Conservation (phyloP, 2,113 vertebrate species). For the Petrocephalus microphthalmus region DNA sequence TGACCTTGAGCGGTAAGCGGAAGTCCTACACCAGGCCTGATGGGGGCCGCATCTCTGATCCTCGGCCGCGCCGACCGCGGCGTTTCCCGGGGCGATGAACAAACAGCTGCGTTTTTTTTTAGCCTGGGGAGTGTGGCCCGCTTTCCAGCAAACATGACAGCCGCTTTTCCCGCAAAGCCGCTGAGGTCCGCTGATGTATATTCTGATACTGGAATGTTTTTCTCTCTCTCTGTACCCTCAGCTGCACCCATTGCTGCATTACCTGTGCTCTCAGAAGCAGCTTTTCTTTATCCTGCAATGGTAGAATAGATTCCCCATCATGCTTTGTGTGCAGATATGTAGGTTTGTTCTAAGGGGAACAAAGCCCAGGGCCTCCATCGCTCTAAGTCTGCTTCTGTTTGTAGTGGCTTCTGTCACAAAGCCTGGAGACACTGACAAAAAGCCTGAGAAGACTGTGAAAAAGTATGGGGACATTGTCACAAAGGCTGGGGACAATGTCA, state of each 20-base stretch:
- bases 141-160: not conserved
- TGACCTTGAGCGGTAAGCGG: not conserved
- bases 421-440: not conserved
- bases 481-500: too few species aligned
- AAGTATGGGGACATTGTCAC: not conserved
- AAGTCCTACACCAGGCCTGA: not conserved
- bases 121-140: not conserved
- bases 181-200: not conserved
- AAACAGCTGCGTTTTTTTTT: not conserved
- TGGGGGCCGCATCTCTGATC: not conserved
- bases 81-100: not conserved
- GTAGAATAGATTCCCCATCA: not conserved
- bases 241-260: not conserved
- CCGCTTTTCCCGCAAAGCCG: not conserved
- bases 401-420: not conserved
- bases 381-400: not conserved
- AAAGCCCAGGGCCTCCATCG: not conserved
- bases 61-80: not conserved
- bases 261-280: not conserved
- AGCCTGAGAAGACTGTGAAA: not conserved
- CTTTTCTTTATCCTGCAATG: not conserved
- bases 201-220: not conserved
- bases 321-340: not conserved
- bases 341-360: not conserved
- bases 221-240: not conserved